Evolutionary conservation across 1,140 invertebrate species (phyloP).

Genomic region (Hycleus phaleratus): DNA sequence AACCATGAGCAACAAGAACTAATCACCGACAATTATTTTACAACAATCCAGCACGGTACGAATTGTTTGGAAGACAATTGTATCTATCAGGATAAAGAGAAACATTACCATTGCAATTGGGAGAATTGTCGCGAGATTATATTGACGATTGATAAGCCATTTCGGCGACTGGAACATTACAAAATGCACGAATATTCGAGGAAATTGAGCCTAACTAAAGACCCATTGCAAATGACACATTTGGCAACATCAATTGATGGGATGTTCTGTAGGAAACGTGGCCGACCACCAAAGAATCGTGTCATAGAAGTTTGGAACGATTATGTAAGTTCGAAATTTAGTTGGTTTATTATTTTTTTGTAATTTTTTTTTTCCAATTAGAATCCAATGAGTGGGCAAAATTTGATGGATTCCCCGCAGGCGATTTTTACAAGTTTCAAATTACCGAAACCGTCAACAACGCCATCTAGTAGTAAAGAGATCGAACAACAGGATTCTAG

Average conservation of each 20-base stretch:
- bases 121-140: conserved; percentile 82
- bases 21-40: conserved; percentile 74
- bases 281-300: conserved; percentile 84
- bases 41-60: conserved; percentile 48
- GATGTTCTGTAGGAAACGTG: conserved; percentile 83
- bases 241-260: conserved; percentile 70
- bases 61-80: conserved; percentile 59
- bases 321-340: conserved; percentile 50
- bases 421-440: conserved; percentile 92
- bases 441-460: conserved; percentile 63
- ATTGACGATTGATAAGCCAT: conserved; percentile 72
- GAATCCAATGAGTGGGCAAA: conserved; percentile 44
- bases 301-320: conserved; percentile 85
- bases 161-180: conserved; percentile 81
- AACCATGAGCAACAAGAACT: conserved; percentile 82
- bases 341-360: background rate
- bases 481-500: conserved; percentile 28
- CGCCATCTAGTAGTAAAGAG: conserved; percentile 46
- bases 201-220: conserved; percentile 48
- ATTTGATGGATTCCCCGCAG: conserved; percentile 61
- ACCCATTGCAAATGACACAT: conserved; percentile 53
- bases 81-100: conserved; percentile 67
- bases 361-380: conserved; percentile 7
- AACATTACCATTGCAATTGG: conserved; percentile 84
- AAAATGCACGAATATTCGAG: conserved; percentile 68